phyloP scores from a whole-genome alignment of 2,797 vertebrate species.

The Channallabes apus region DNA sequence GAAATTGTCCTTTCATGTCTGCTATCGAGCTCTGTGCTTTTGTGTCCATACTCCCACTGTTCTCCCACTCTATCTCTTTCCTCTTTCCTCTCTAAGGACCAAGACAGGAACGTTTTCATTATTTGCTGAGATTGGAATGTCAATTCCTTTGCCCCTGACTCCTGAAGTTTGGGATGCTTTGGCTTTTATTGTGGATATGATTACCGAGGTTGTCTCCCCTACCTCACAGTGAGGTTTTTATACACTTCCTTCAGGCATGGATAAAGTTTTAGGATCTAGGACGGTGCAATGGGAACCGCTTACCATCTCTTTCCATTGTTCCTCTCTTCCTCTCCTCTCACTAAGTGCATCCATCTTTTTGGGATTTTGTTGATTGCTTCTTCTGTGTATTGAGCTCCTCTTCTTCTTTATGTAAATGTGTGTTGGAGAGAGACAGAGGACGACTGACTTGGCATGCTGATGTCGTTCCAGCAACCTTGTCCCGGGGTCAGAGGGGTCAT shows the following conservation, averaged over 20 bases:
- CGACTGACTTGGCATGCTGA: conserved; percentile 11
- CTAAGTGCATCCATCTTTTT: conserved; percentile 39
- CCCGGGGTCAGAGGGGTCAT: conserved; percentile 39
- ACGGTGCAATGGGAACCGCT: conserved; percentile 55
- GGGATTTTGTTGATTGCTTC: conserved; percentile 31
- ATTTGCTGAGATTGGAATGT: conserved; percentile 78
- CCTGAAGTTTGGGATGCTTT: conserved; percentile 67
- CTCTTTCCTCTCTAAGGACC: conserved; percentile 30
- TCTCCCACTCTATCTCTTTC: conserved; percentile 22
- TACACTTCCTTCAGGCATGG: conserved; percentile 68
- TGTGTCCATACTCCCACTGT: conserved; percentile 37
- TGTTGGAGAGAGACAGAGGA: conserved; percentile 14
- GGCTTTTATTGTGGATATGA: conserved; percentile 72
- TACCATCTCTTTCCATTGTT: conserved; percentile 51
- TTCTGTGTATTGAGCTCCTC: conserved; percentile 14
- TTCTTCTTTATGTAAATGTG: conserved; percentile 27
- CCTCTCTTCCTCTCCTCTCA: conserved; percentile 53
- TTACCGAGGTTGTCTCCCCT: conserved; percentile 67
- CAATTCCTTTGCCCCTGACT: conserved; percentile 72
- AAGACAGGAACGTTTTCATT: conserved; percentile 74
- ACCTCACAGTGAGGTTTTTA: conserved; percentile 56
- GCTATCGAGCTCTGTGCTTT: conserved; percentile 2
- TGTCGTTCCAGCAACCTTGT: conserved; percentile 45
- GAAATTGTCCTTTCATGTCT: conserved; percentile 39
- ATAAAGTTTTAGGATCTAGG: conserved; percentile 59